Conservation (phyloP, 2,888 invertebrate species). For the Tachina lurida region DNA sequence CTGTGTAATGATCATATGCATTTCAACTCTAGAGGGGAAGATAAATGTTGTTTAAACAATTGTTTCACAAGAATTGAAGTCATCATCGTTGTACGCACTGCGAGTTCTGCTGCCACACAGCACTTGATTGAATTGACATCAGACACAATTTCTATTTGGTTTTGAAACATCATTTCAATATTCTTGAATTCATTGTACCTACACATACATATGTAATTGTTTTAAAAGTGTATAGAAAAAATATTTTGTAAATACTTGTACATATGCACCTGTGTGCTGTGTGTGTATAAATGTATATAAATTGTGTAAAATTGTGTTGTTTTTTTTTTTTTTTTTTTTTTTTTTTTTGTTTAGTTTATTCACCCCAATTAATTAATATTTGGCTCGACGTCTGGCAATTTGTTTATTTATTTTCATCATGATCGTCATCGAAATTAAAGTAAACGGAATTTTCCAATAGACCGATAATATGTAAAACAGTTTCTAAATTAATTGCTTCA, state of each 20-base stretch:
- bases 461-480: no score
- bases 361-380: not conserved
- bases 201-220: not conserved
- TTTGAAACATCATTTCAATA: not conserved
- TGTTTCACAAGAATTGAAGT: slow-evolving; percentile 15
- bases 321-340: not conserved
- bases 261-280: no score
- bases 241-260: not conserved
- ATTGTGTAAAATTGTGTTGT: not conserved
- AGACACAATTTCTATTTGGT: not conserved
- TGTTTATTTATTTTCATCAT: not conserved
- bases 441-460: no score
- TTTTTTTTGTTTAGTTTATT: not conserved
- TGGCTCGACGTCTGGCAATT: not conserved
- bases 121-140: slow-evolving; percentile 31
- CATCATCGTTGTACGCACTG: slow-evolving; percentile 7
- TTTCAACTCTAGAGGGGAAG: slow-evolving; percentile 9
- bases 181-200: not conserved
- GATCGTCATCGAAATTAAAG: no score
- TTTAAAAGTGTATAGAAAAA: not conserved
- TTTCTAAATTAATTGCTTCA: no score
- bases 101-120: not conserved
- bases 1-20: slow-evolving; percentile 14
- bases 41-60: slow-evolving; percentile 52
- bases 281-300: no score